Evolutionary conservation across 1,140 invertebrate genomes (phyloP).

Genomic region (Bactericera cockerelli): DNA sequence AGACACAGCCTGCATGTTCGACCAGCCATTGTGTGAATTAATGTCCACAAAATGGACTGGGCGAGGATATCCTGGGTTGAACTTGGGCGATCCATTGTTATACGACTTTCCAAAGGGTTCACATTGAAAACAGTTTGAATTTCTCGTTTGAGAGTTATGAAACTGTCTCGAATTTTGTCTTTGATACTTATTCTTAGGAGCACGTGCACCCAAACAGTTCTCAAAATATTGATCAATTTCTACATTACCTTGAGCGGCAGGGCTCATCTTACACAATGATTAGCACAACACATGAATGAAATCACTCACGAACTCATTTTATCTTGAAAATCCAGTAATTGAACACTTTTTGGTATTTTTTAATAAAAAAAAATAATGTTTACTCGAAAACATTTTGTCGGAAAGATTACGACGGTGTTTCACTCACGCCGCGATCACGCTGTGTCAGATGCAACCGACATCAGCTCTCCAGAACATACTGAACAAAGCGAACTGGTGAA

Average conservation of each 20-base stretch:
- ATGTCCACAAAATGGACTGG: background rate
- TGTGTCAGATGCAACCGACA: background rate
- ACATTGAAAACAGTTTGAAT: background rate
- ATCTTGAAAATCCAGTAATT: background rate
- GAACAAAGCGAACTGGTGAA: no score
- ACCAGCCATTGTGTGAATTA: slow-evolving; percentile 33
- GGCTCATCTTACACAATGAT: slow-evolving; percentile 35
- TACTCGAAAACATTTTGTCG: background rate
- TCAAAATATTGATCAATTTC: slow-evolving; percentile 49
- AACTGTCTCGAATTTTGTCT: slow-evolving; percentile 8
- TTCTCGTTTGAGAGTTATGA: background rate
- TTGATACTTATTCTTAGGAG: background rate
- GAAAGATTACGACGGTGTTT: background rate
- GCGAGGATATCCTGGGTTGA: slow-evolving; percentile 23
- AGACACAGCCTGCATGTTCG: slow-evolving; percentile 51
- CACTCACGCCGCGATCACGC: background rate
- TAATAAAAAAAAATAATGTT: no score
- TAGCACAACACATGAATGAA: background rate
- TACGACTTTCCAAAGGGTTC: background rate
- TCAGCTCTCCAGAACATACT: slow-evolving; percentile 2
- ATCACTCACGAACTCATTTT: background rate
- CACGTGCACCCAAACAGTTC: slow-evolving; percentile 32
- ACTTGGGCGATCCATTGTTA: slow-evolving; percentile 16
- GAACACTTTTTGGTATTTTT: no score
- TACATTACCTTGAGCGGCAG: slow-evolving; percentile 37